Evolutionary conservation across 2,888 invertebrate genomes (phyloP), one percentile per base, ranked within the genome.

Genomic region (Netelia melanura): DNA sequence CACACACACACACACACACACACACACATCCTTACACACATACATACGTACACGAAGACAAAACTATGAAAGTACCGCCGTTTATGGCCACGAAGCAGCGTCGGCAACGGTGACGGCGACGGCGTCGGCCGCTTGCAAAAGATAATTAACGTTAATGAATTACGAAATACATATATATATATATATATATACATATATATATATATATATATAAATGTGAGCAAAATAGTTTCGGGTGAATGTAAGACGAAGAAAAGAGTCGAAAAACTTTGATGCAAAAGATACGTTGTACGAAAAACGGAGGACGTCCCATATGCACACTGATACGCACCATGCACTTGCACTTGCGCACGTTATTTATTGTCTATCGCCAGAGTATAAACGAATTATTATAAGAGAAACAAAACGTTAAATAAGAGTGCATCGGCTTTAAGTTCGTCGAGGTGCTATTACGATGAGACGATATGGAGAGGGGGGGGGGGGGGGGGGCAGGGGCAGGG

Each of bases 261-360:
- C 0, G 17, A 65, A 64, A 54, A 52, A 62, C 48, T 25, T 61
- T 25, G 43, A 43, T 52, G 54, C 9, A 72, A 74, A 48, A 48
- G 21, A 74, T 21, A 38, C 17, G 48, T 64, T 3, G 65, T 23
- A 6, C 17, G 54, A 17, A 14, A 44, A 72, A 14, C 10, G 10
- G 56, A 65, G 17, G 17, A 54, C 14, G 44, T 52, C 62, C 58
- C 74, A 62, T 30, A 21, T 61, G 62, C 62, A 78, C 77, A 74
- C 62, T 38, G 54, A 56, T 14, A 76, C 21, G 76, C 76, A 52
- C 84, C 38, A 82, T 75, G 84, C 85, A 86, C 81, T 79, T 72
- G 67, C 84, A 86, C 83, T 44, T 81, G 84, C 81, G 84, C 87
- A 87, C 85, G 80, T 85, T 82, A 86, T 84, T 84, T 84, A 81